Percentiles rank a stretch among this genome's conserved stretches.
Evolutionary conservation across 2,797 vertebrate genomes (phyloP).

Genomic region (Falco rusticolus): DNA sequence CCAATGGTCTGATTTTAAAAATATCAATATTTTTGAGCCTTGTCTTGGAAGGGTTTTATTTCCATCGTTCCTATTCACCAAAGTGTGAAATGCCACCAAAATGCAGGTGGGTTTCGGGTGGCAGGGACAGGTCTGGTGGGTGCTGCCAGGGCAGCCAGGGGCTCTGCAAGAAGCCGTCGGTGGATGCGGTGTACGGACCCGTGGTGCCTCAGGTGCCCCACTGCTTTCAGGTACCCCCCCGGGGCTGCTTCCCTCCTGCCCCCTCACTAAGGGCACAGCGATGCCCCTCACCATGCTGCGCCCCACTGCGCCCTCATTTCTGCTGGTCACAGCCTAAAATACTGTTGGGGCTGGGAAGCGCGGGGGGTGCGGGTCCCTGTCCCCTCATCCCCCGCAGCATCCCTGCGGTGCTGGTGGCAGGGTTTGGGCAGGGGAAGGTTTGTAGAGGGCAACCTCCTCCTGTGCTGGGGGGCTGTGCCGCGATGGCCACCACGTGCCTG

Average conservation of each 20-base stretch:
- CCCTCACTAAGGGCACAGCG: not conserved
- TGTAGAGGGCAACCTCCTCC: not conserved
- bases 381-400: not conserved
- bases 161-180: not conserved
- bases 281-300: not conserved
- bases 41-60: not conserved
- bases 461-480: not conserved
- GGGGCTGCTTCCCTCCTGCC: not conserved
- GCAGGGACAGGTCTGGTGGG: not conserved
- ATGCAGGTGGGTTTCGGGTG: not conserved
- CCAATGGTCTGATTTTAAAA: not conserved
- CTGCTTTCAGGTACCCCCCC: fast-evolving
- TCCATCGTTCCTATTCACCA: not conserved
- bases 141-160: fast-evolving
- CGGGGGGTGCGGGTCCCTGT: not conserved
- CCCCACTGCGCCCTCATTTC: fast-evolving
- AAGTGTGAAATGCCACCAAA: not conserved
- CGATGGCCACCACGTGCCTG: fast-evolving
- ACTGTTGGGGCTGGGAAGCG: not conserved
- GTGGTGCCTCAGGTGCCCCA: fast-evolving
- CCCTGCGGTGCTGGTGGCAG: not conserved
- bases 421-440: not conserved
- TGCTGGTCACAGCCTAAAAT: not conserved
- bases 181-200: not conserved
- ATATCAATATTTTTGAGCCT: not conserved